phyloP scores from a whole-genome alignment of 2,113 vertebrate genomes.

The Psettodes erumei region DNA sequence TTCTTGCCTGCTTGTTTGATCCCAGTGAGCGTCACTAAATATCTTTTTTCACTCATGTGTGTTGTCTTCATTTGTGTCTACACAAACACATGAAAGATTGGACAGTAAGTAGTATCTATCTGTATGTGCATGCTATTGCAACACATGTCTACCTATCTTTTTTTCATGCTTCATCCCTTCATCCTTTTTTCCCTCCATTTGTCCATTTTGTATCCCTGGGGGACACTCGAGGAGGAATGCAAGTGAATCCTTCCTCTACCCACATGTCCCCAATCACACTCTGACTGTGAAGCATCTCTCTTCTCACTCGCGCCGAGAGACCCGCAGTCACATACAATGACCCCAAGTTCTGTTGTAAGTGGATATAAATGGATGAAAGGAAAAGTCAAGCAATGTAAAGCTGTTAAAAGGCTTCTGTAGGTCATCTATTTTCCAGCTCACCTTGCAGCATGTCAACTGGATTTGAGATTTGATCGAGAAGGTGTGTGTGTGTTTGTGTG shows the following conservation, averaged over 20 bases:
- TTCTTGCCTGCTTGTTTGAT: too few relatives aligned
- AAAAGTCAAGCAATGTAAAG: conserved; percentile 54
- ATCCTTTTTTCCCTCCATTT: neutral
- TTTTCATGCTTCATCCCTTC: neutral
- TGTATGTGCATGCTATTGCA: neutral
- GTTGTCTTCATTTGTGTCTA: neutral
- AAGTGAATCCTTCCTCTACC: conserved; percentile 25
- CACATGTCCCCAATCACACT: conserved; percentile 42
- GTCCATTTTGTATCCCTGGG: neutral
- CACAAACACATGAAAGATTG: neutral
- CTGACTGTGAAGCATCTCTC: conserved; percentile 24
- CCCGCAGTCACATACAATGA: conserved; percentile 19
- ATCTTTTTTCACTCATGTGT: too few relatives aligned
- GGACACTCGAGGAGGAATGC: conserved; percentile 47
- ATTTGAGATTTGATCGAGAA: conserved; percentile 38
- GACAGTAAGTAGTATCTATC: neutral
- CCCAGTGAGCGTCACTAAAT: too few relatives aligned
- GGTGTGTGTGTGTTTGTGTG: conserved; percentile 7
- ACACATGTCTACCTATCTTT: neutral
- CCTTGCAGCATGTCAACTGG: conserved; percentile 53
- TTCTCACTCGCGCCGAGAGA: conserved; percentile 3
- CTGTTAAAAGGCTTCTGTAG: conserved; percentile 56
- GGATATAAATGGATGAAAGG: conserved; percentile 63
- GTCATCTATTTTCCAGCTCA: conserved; percentile 67
- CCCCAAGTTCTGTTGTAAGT: conserved; percentile 49